Base-by-base conservation (phyloP, 2,113 vertebrate species). In the Mohoua ochrocephala region DNA sequence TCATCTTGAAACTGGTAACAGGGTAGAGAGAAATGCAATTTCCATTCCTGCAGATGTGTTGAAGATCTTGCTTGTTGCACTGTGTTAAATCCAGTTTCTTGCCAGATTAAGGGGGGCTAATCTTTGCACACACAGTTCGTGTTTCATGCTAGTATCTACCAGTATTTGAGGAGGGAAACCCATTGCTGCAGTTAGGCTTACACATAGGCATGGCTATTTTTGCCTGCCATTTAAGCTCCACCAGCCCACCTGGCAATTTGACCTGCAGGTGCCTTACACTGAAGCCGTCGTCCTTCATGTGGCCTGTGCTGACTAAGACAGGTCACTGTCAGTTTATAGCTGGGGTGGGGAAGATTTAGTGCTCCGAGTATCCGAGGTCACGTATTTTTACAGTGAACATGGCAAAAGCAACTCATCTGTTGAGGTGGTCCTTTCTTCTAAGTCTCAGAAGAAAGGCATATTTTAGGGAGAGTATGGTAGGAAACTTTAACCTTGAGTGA, bases 291-390 rank as follows among this genome's bases (percentile, higher is more conserved):
- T 52, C 83, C 41, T 73, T 81, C 24, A 1, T 8, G 19, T 73
- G 82, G 50, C 85, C 78, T 86, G 41, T 64, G 49, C 61, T 85
- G 89, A 60, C 8, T 50, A 11, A 35, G 70, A 42, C 31, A 41
- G 60, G 63, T 83, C 45, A 16, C 54, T 80, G 65, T 63, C 70
- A 61, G 45, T 65, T 86, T 65, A 39, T 61, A 89, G 70, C 60
- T 93, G 77, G 59, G 30, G 15, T 71, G 57, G 83, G 75, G 67
- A 96, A 69, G 59, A 92, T 89, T 89, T 89, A 97, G 44, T 73
- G 76, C 27, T 76, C 67, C 37, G 64, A 0, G 0, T 65, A 4
- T 71, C 47, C 1, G 15, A 64, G 42, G 60, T 91, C 56, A 26
- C 30, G 47, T 2, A 1, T 49, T 78, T 57, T 64, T 93, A 56